phyloP scores from a whole-genome alignment of 2,888 invertebrate species.

The Trichopoda pennipes region DNA sequence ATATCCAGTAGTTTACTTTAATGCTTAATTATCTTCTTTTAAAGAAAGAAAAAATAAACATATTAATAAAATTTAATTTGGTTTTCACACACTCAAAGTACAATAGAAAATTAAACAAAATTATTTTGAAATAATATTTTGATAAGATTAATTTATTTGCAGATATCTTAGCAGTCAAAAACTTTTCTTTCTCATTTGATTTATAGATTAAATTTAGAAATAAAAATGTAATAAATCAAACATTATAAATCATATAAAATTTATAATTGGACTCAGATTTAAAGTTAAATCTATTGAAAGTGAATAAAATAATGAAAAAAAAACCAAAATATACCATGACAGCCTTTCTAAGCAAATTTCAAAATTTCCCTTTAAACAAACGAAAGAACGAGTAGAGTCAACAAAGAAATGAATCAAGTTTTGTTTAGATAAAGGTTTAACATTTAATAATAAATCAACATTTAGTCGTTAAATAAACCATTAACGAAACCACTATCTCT shows the following conservation, averaged over 20 bases:
- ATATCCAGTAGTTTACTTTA: too few relatives aligned
- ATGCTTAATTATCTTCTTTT: too few relatives aligned
- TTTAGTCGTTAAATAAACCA: conserved; percentile 60
- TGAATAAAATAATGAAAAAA: conserved; percentile 15
- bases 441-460: conserved; percentile 64
- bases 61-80: too few relatives aligned
- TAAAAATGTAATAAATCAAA: conserved; percentile 6
- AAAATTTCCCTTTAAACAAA: conserved; percentile 18
- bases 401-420: conserved; percentile 29
- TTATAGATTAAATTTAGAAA: conserved; percentile 5
- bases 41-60: too few relatives aligned
- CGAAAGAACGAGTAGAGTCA: conserved; percentile 3
- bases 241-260: conserved; percentile 42
- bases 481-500: conserved; percentile 42
- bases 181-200: not conserved
- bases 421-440: conserved; percentile 48
- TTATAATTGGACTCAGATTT: conserved; percentile 3
- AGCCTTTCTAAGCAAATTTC: conserved; percentile 14
- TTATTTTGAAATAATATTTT: not conserved
- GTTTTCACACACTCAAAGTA: too few relatives aligned
- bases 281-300: conserved; percentile 32
- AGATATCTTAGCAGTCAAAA: not conserved
- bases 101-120: not conserved
- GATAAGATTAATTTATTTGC: too few relatives aligned
- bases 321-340: conserved; percentile 4